Evolutionary conservation across 2,113 vertebrate species (phyloP), one percentile per base, ranked within the genome.

Genomic region (Crotophaga sulcirostris): DNA sequence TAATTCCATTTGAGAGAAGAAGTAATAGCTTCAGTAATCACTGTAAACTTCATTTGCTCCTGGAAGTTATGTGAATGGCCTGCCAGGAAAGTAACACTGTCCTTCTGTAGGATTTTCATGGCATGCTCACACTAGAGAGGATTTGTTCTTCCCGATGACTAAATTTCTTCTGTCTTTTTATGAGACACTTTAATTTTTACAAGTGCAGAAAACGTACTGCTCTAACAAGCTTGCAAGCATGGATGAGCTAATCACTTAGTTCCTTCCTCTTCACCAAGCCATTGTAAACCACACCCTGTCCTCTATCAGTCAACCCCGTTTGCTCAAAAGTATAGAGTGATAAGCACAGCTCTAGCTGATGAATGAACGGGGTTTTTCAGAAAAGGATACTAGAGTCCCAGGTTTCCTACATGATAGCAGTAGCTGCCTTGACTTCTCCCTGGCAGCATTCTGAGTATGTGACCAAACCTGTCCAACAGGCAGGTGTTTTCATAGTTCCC

Each of bases 181-280:
- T 62, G 40, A 87, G 47, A 42, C 13, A 20, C 33, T 76, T 36
- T 14, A 47, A 21, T 60, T 83, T 47, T 74, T 74, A 52, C 18
- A 73, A 55, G 66, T 63, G 64, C n/a, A 84, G 60, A 85, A 89
- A 91, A 58, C 5, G 3, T 82, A 40, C 29, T 85, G 66, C 45
- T 89, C 47, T 78, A 90, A 93, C 76, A 78, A 84, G 44, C 36
- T 60, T 51, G 44, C 1, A 2, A 86, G 40, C 13, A 9, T 56
- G 73, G 88, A 94, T 94, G 94, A 96, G 86, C 92, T 96, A 84
- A 96, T 49, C 72, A 94, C 76, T n/a, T 60, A 68, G 83, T 96
- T 96, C 85, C 92, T 93, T 95, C 90, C 92, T 89, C 58, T 92
- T 78, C 90, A 86, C 55, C 60, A 92, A 81, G 40, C 68, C 76